Base-by-base conservation (phyloP, 2,797 vertebrate genomes). In the Siniperca scherzeri region DNA sequence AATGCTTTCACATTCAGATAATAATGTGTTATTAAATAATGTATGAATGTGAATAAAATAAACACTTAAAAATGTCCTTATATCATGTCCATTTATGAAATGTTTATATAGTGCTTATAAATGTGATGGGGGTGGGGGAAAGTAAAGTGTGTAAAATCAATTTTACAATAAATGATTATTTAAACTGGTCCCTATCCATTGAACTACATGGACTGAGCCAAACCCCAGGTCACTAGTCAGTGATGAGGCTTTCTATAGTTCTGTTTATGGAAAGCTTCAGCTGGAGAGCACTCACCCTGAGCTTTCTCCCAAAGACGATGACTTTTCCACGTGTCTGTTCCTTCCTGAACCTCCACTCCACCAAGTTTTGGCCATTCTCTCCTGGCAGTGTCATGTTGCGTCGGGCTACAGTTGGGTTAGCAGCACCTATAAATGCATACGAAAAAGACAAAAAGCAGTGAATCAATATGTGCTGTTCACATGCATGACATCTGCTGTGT, bases 331-430 rank as follows among this genome's bases (percentile, higher is more conserved):
- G 93, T 9, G 96, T 95, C 91, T 99, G 98, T 83, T 99, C 99
- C 84, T 99, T 99, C 46, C 98, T 95, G 95, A 99, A 99, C 64
- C 99, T 93, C 99, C 99, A 99, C 74, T 99, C 99, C 88, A 99
- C 99, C 94, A 99, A 88, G 88, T 99, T 99, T 81, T 99, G 98
- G 0, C 98, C 98, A 0, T 98, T 99, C 80, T 99, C 98, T 27
- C 98, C 98, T 0, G 99, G 99, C 1, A 99, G 97, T 0, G 98
- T 98, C 97, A 99, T 99, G 92, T 99, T 99, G 67, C 99, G 96
- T 74, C 98, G 97, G 53, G 98, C 98, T 57, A 99, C 95, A 0
- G 97, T 99, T 1, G 99, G 98, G 85, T 98, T 99, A 50, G 98
- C 97, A 0, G 98, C 97, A 7, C 96, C 94, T 95, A 4, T 2